Evolutionary conservation across 2,888 invertebrate species (phyloP).

Genomic region (Lottia scabra): DNA sequence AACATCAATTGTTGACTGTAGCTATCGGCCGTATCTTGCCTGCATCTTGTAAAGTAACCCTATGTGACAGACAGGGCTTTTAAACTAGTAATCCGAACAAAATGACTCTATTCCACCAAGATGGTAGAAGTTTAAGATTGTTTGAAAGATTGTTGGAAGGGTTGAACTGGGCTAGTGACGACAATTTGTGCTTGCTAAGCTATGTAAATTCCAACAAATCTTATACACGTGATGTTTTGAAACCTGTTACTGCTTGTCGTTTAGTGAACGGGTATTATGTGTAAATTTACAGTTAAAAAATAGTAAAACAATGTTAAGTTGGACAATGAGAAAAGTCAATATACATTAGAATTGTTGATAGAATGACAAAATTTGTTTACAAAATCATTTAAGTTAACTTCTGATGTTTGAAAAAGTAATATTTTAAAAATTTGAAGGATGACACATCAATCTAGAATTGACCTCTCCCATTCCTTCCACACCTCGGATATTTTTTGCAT

Average conservation of each 20-base stretch:
- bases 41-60: constrained; percentile 23
- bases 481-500: too few relatives aligned
- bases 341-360: constrained; percentile 17
- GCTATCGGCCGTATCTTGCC: constrained; percentile 12
- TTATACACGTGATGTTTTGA: constrained; percentile 11
- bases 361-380: constrained; percentile 17
- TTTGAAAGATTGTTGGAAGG: constrained; percentile 17
- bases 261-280: constrained; percentile 17
- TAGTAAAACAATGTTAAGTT: constrained; percentile 24
- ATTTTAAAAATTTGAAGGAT: too few relatives aligned
- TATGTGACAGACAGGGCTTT: constrained; percentile 23
- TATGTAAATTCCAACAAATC: constrained; percentile 20
- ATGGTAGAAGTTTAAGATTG: constrained; percentile 18
- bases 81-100: constrained; percentile 19
- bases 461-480: too few relatives aligned
- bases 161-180: constrained; percentile 10
- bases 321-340: constrained; percentile 25
- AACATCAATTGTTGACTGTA: constrained; percentile 22
- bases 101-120: constrained; percentile 22
- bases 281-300: constrained; percentile 27
- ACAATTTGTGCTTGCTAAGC: constrained; percentile 16
- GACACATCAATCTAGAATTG: too few relatives aligned
- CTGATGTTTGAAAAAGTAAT: too few relatives aligned
- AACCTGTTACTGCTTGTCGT: constrained; percentile 13
- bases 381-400: too few relatives aligned